Evolutionary conservation across 2,113 vertebrate genomes (phyloP).

Genomic region (Aegithalos caudatus): DNA sequence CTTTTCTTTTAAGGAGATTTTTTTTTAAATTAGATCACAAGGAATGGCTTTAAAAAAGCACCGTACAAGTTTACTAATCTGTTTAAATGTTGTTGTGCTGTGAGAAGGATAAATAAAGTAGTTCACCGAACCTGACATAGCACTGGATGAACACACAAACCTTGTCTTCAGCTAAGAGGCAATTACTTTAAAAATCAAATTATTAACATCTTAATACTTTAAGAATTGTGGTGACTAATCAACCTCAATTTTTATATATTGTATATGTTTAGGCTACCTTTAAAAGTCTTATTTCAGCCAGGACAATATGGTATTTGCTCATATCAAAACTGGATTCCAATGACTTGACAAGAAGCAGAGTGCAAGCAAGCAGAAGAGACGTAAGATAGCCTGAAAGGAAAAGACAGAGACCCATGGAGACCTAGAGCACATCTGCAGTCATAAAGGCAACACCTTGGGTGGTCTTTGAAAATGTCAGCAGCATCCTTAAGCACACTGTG

Average conservation of each 20-base stretch:
- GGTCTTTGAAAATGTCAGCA: constrained; percentile 76
- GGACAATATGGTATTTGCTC: constrained; percentile 65
- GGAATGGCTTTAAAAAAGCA: neutral
- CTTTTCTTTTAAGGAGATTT: neutral
- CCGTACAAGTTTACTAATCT: too few species aligned
- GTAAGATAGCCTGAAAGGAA: neutral
- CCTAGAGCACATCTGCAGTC: constrained; percentile 49
- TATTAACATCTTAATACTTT: constrained; percentile 36
- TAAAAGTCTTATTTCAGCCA: constrained; percentile 72
- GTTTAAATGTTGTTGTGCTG: neutral
- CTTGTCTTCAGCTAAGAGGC: neutral
- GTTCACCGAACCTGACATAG: neutral
- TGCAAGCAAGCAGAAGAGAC: constrained; percentile 43
- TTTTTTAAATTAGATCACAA: neutral
- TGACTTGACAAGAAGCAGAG: constrained; percentile 60
- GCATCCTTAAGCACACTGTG: constrained; percentile 64
- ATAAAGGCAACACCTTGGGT: constrained; percentile 63
- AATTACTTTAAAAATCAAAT: constrained; percentile 62
- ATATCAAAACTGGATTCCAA: constrained; percentile 49
- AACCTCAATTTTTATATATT: constrained; percentile 68
- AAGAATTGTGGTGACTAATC: constrained; percentile 50
- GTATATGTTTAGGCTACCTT: constrained; percentile 62
- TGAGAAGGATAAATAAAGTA: neutral
- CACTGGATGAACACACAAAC: neutral
- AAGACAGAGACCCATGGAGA: constrained; percentile 35